A percentile compares a stretch with the other conserved stretches of the same genome.
These are phyloP conservation scores for Chrosomus eos DNA, from an alignment of 2,797 vertebrate species.

Conservation along the genomic window DNA sequence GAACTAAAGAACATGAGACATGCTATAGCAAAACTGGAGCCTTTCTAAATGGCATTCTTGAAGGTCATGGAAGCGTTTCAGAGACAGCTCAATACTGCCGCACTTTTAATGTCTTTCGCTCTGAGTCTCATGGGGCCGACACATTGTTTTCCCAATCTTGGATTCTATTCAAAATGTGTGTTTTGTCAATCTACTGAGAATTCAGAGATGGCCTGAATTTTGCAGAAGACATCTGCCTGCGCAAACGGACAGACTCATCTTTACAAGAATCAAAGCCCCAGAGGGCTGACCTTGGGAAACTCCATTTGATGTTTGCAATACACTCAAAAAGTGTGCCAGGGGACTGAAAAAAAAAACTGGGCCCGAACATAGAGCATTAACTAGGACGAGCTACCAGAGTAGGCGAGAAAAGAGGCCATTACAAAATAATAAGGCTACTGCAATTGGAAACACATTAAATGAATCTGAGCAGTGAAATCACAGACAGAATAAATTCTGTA, in stretches of 20 bases:
- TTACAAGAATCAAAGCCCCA: constrained; percentile 28
- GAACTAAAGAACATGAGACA: constrained; percentile 9
- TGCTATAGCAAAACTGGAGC: constrained; percentile 3
- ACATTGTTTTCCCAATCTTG: constrained; percentile 47
- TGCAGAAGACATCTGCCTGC: constrained; percentile 33
- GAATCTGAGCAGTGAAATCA: not conserved
- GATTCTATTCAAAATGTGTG: constrained; percentile 40
- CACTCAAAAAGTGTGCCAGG: constrained; percentile 25
- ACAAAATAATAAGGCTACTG: constrained; percentile 36
- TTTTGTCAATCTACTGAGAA: constrained; percentile 36
- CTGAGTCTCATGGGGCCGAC: constrained; percentile 15
- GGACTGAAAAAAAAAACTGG: constrained; percentile 9
- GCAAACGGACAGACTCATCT: constrained; percentile 36
- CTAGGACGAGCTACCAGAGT: constrained; percentile 32
- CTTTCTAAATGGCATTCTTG: constrained; percentile 21
- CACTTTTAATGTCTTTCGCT: constrained; percentile 35
- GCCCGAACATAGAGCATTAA: constrained; percentile 20
- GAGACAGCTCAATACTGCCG: constrained; percentile 14
- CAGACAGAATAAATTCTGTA: not conserved
- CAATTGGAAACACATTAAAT: not conserved
- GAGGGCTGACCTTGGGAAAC: constrained; percentile 36
- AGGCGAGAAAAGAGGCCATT: constrained; percentile 39
- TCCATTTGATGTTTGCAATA: constrained; percentile 45
- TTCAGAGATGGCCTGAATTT: constrained; percentile 44
- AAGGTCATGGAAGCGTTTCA: constrained; percentile 37